These are phyloP conservation scores for Listrodromus nycthemerus DNA, from an alignment of 2,888 invertebrate genomes.

Conservation along the genomic window DNA sequence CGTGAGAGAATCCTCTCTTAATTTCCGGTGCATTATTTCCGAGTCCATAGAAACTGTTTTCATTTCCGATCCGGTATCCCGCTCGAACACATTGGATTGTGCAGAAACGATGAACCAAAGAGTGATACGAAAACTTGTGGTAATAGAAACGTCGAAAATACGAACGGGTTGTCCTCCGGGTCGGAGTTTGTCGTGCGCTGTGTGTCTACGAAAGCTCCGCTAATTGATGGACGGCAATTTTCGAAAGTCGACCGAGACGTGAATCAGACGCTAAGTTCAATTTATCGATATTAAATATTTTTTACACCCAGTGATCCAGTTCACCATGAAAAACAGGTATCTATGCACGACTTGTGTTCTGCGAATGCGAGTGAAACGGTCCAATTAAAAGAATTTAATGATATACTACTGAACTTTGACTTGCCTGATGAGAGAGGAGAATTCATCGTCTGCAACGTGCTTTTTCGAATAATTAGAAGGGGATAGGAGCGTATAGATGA, in stretches of 20 bases:
- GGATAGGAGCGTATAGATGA: not conserved
- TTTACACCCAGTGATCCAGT: not conserved
- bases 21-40: slow-evolving; percentile 67
- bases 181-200: not conserved
- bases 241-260: too few species aligned
- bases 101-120: not conserved
- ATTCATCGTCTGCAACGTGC: not conserved
- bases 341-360: not conserved
- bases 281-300: not conserved
- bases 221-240: too few species aligned
- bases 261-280: not conserved
- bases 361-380: not conserved
- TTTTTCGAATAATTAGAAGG: not conserved
- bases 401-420: not conserved
- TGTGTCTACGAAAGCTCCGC: too few species aligned
- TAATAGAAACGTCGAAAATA: slow-evolving; percentile 13
- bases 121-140: not conserved
- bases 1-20: slow-evolving; percentile 53
- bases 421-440: not conserved
- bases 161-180: slow-evolving; percentile 1
- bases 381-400: not conserved
- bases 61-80: slow-evolving; percentile 58
- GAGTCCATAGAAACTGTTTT: slow-evolving; percentile 48
- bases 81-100: not conserved
- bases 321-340: not conserved